Conservation (phyloP, 2,888 invertebrate genomes). For the Branchipolynoe longqiensis region DNA sequence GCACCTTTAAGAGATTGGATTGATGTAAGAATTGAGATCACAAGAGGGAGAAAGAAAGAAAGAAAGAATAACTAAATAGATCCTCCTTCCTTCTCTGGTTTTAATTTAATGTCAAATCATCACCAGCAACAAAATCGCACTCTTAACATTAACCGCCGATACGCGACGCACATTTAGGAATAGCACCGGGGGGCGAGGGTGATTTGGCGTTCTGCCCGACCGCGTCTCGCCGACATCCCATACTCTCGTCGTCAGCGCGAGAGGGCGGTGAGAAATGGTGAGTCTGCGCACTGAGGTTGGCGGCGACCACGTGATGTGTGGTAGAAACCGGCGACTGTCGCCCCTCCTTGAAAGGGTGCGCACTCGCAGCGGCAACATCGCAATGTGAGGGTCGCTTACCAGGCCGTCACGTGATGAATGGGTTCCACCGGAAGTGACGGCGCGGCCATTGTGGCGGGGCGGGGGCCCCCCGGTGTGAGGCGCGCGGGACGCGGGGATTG, state of each 20-base stretch:
- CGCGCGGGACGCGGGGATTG: slow-evolving; percentile 1
- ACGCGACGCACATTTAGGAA: no score
- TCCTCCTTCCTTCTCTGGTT: no score
- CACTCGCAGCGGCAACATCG: slow-evolving; percentile 29
- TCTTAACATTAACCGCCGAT: no score
- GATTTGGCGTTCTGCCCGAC: no score
- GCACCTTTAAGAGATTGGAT: no score
- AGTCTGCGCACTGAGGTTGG: slow-evolving; percentile 16
- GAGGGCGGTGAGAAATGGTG: slow-evolving; percentile 18
- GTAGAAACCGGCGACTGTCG: background rate
- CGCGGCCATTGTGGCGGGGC: slow-evolving; percentile 37
- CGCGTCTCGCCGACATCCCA: slow-evolving; percentile 13
- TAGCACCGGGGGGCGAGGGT: no score
- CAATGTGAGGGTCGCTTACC: slow-evolving; percentile 28
- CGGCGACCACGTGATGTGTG: slow-evolving; percentile 35
- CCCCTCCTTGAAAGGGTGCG: background rate
- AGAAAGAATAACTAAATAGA: no score
- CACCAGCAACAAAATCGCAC: no score
- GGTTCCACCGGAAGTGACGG: slow-evolving; percentile 29
- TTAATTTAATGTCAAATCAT: no score
- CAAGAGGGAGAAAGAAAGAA: no score
- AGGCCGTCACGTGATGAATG: slow-evolving; percentile 46
- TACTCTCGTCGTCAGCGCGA: slow-evolving; percentile 3
- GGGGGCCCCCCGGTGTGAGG: slow-evolving; percentile 28
- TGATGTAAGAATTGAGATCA: no score